Percentiles rank a stretch among this genome's conserved stretches.
Evolutionary conservation across 2,888 invertebrate genomes (phyloP).

Genomic region (Diarsia brunnea): DNA sequence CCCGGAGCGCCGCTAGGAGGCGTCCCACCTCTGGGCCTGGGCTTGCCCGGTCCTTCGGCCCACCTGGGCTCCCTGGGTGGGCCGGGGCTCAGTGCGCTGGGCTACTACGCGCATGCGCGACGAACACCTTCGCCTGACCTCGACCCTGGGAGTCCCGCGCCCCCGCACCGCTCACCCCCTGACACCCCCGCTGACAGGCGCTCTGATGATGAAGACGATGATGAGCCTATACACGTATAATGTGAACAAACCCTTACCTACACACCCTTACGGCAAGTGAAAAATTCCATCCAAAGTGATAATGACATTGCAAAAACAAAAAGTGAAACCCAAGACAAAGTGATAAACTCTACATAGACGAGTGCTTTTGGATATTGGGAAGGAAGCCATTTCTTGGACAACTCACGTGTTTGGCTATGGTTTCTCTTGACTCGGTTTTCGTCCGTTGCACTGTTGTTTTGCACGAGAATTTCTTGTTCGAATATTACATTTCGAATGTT

Average conservation of each 20-base stretch:
- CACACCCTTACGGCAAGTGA: conserved; percentile 36
- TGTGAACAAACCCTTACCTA: conserved; percentile 57
- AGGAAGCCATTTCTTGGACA: conserved; percentile 65
- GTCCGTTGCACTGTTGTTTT: conserved; percentile 59
- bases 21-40: conserved; percentile 90
- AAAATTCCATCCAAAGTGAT: conserved; percentile 54
- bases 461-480: conserved; percentile 58
- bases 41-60: conserved; percentile 93
- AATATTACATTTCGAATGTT: conserved; percentile 66
- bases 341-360: conserved; percentile 48
- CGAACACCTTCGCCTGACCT: conserved; percentile 89
- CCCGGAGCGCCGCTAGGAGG: conserved; percentile 91
- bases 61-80: conserved; percentile 93
- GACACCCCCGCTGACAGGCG: conserved; percentile 84
- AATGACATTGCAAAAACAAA: conserved; percentile 48
- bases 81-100: conserved; percentile 91
- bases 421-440: conserved; percentile 52
- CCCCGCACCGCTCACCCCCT: conserved; percentile 86
- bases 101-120: conserved; percentile 88
- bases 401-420: conserved; percentile 60
- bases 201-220: conserved; percentile 90
- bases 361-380: conserved; percentile 54
- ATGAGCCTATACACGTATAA: conserved; percentile 92
- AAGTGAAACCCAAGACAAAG: conserved; percentile 55
- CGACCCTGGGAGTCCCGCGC: conserved; percentile 91